Base-by-base conservation (phyloP, 2,888 invertebrate species). In the Thyatira batis region DNA sequence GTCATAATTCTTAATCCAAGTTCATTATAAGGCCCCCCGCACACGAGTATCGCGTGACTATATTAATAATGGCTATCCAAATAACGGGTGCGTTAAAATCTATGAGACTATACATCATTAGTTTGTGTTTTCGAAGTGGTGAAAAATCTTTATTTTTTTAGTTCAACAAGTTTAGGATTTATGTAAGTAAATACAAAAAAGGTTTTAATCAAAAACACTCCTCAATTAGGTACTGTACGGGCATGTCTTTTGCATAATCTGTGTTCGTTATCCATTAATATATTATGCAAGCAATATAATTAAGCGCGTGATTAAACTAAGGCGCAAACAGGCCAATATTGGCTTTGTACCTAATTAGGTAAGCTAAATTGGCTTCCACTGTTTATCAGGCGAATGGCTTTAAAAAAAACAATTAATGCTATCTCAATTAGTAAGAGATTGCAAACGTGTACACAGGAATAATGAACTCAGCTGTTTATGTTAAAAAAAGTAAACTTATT, bases 31-130 rank as follows among this genome's bases (percentile, higher is more conserved):
- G 53, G 59, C 45, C 59, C 59, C 60, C 52, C 49, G 45, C 49
- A 60, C 57, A 62, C 57, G 57, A 43, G 49, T 28, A 44, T 64
- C 44, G 67, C 67, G 67, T 67, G 67, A 58, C 63, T 28, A 44
- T 57, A 54, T 58, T 64, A 60, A 67, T 65, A 58, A 58, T 49
- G 45, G 55, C 63, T 61, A 57, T 53, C 60, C 65, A 65, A 67
- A 65, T 67, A 65, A 54, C 62, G 61, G 67, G 63, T 59, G 67
- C 56, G 63, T 67, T 60, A 58, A 49, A 67, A 55, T 67, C 54
- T 63, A 65, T 64, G 62, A 59, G 57, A 52, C 61, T 60, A 67
- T 67, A 58, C 50, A 61, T 64, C 64, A 60, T 55, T 49, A 53
- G 57, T 60, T 54, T 27, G 10, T 48, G 46, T 11, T 27, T 28